A percentile compares a stretch with the other conserved stretches of the same genome.
Conservation (phyloP, 2,113 vertebrate genomes). For the Collichthys lucidus region DNA sequence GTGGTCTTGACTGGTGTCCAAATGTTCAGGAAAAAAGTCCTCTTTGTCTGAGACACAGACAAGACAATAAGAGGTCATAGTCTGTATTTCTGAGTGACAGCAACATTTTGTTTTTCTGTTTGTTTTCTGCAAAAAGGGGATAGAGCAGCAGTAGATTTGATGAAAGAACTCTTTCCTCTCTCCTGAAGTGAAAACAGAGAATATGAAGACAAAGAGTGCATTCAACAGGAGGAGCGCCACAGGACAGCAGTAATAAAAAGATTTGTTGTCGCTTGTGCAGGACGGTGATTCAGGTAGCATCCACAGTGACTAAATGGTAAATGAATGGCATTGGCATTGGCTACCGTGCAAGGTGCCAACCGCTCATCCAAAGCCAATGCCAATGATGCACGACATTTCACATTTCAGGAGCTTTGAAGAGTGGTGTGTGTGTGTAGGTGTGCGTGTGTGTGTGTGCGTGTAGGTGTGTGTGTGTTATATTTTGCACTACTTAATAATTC, state of each 20-base stretch:
- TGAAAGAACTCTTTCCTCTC: neutral
- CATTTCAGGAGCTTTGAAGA: conserved; percentile 1
- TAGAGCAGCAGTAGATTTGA: neutral
- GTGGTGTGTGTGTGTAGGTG: neutral
- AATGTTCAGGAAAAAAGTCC: too few relatives aligned
- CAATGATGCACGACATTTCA: conserved; percentile 5
- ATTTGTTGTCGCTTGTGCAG: neutral
- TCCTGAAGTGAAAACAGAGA: neutral
- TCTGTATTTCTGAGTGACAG: neutral
- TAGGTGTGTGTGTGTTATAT: neutral
- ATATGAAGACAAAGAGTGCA: neutral
- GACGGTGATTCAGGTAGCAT: neutral
- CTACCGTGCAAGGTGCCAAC: too few relatives aligned
- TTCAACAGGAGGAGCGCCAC: neutral
- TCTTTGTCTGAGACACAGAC: too few relatives aligned
- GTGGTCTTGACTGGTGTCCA: too few relatives aligned
- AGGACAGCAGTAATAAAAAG: neutral
- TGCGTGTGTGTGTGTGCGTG: neutral
- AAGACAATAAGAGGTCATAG: too few relatives aligned
- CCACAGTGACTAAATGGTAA: too few relatives aligned
- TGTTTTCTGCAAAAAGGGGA: neutral
- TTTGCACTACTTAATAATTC: conserved; percentile 68
- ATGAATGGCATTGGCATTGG: too few relatives aligned
- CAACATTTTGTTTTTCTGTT: neutral
- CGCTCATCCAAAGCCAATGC: too few relatives aligned